Evolutionary conservation across 2,888 invertebrate genomes (phyloP), one percentile per base, ranked within the genome.

Genomic region (Drosophila lutescens): DNA sequence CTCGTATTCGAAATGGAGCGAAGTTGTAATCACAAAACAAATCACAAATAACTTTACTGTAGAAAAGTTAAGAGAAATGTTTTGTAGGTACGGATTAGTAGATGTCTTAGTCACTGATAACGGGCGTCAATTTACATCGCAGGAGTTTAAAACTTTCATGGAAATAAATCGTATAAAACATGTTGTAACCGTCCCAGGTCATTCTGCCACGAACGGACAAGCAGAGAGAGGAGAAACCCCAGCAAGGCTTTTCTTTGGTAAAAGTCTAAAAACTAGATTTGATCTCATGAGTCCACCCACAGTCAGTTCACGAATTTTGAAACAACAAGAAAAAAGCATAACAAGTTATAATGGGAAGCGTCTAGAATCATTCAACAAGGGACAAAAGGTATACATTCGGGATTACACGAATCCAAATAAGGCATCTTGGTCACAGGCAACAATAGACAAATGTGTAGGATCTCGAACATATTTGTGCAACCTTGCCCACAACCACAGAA

Each of bases 81-180:
- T 43, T 43, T 43, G 17, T 43, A 43, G 41, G 8, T 60, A 12
- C 2, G 91, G 90, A 9, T 44, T 23, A 44, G 7, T 8, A 4
- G 13, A 44, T 23, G 23, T 13, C 7, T 44, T 23, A 13, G 13
- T 23, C 17, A 44, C 17, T 23, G 13, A 26, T 23, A 44, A 23
- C 8, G 13, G 23, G 4, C 44, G 44, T 13, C 44, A 44, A 15
- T 44, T 44, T 23, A 44, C 23, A 7, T 44, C 44, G 10, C 17
- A 23, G 3, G 23, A 23, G 23, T 13, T 44, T 23, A 23, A 23
- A 7, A 44, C 3, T 23, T 44, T 44, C 6, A 44, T 44, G 23
- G 2, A 20, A 44, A 23, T 15, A 4, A 44, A 44, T 44, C 13
- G 15, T 6, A 9, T 44, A 23, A 44, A 44, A 23, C 44, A 26